Conservation (phyloP, 2,797 vertebrate genomes). For the Threskiornis aethiopicus region DNA sequence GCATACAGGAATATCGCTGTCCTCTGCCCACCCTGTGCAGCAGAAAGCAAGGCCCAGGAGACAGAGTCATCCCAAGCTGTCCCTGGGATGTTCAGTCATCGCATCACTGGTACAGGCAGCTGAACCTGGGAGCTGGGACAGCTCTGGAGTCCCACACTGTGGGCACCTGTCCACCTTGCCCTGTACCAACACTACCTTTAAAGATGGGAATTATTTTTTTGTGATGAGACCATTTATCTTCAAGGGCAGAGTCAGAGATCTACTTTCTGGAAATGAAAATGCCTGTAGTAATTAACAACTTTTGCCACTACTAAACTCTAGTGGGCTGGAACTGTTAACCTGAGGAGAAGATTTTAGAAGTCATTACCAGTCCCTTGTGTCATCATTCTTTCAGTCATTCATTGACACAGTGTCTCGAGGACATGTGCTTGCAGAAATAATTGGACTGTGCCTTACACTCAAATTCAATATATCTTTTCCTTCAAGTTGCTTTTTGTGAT, state of each 20-base stretch:
- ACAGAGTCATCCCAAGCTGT: accelerated
- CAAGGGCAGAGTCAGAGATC: background rate
- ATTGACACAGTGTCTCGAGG: background rate
- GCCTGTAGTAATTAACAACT: background rate
- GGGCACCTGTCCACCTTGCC: accelerated
- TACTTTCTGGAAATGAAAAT: background rate
- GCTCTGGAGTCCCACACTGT: background rate
- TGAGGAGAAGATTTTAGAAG: background rate
- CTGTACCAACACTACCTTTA: background rate
- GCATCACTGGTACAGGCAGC: accelerated
- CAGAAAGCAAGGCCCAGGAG: background rate
- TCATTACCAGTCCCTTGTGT: background rate
- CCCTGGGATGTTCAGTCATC: background rate
- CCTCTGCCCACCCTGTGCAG: accelerated
- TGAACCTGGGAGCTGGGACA: background rate
- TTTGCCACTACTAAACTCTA: background rate
- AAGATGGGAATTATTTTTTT: background rate
- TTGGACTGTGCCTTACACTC: background rate
- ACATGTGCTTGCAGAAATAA: background rate
- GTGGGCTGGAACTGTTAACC: background rate
- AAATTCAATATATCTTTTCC: background rate
- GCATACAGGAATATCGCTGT: accelerated
- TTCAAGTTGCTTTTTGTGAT: background rate
- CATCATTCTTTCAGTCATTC: background rate
- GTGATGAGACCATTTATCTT: background rate